These are phyloP conservation scores for Dusona sp. DNA, from an alignment of 2,888 invertebrate genomes.

Conservation along the genomic window DNA sequence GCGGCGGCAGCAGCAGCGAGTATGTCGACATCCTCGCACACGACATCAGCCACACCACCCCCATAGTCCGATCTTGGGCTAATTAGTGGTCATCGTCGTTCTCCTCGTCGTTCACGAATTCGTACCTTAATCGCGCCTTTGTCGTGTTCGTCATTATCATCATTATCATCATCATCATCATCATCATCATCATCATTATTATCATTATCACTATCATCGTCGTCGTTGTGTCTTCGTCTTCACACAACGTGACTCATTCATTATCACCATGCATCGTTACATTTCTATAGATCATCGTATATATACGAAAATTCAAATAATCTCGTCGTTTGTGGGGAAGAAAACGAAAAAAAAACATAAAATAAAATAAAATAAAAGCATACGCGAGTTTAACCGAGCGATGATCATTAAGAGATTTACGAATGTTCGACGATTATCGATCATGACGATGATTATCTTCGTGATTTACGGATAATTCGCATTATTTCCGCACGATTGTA, in stretches of 20 bases:
- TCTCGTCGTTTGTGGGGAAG: constrained; percentile 21
- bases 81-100: constrained; percentile 76
- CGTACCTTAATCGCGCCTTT: constrained; percentile 75
- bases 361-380: neutral
- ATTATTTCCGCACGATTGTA: constrained; percentile 52
- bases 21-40: constrained; percentile 81
- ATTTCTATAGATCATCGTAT: constrained; percentile 39
- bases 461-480: constrained; percentile 32
- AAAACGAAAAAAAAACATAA: neutral
- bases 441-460: constrained; percentile 32
- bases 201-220: constrained; percentile 74
- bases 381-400: constrained; percentile 26
- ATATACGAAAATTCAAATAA: constrained; percentile 38
- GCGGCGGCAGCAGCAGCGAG: constrained; percentile 67
- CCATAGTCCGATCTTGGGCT: constrained; percentile 82
- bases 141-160: constrained; percentile 75
- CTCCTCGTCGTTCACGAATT: constrained; percentile 59
- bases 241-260: constrained; percentile 62
- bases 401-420: constrained; percentile 17
- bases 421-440: constrained; percentile 38
- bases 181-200: constrained; percentile 13
- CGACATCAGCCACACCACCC: constrained; percentile 83
- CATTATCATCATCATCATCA: constrained; percentile 9
- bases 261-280: constrained; percentile 53
- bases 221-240: constrained; percentile 57